Percentiles rank a stretch among this genome's conserved stretches.
Conservation (phyloP, 2,113 vertebrate species). For the Tricholaema leucomelas region DNA sequence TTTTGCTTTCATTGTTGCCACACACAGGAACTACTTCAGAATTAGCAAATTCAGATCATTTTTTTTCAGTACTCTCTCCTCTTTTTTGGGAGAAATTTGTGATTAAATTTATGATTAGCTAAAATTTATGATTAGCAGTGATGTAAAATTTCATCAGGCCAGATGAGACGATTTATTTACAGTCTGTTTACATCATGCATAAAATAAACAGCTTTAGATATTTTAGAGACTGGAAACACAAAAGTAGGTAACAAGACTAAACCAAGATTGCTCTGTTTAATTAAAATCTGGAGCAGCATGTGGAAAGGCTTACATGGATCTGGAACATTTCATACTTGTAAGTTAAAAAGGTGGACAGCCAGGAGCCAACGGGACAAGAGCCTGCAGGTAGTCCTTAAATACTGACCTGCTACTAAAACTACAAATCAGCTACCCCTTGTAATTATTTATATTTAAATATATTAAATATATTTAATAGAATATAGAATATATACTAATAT, state of each 20-base stretch:
- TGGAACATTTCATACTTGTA: neutral
- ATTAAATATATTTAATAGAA: no score
- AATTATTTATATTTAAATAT: neutral
- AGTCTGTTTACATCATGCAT: neutral
- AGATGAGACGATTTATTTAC: neutral
- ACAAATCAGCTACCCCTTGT: neutral
- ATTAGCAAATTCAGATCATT: neutral
- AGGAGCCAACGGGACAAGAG: neutral
- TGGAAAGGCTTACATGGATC: neutral
- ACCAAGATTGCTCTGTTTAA: neutral
- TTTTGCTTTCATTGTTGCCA: neutral
- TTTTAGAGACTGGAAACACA: neutral
- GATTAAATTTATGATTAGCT: no score
- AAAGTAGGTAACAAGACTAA: neutral
- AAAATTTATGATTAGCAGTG: neutral
- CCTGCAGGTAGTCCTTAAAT: neutral
- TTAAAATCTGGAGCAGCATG: neutral
- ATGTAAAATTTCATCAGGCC: neutral
- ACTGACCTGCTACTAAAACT: neutral
- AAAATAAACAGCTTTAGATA: neutral
- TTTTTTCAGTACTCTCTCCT: neutral
- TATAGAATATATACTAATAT: no score
- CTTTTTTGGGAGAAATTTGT: neutral
- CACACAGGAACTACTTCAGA: neutral
- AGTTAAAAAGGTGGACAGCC: neutral